A percentile compares a stretch with the other conserved stretches of the same genome.
Evolutionary conservation across 2,888 invertebrate genomes (phyloP).

Genomic region (Phaedon cochleariae): DNA sequence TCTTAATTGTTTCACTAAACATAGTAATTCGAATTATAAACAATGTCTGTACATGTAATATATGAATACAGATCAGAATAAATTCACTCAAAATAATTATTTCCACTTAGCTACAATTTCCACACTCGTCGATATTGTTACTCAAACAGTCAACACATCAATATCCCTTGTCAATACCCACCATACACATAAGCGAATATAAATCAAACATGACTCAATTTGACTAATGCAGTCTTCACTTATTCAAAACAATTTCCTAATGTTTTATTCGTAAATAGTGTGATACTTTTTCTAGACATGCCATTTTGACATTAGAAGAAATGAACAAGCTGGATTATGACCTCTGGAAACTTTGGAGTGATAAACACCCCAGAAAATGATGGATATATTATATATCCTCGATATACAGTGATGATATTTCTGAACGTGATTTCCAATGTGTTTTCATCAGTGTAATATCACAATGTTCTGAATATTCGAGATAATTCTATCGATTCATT

Average conservation of each 20-base stretch:
- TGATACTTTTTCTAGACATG: slow-evolving; percentile 10
- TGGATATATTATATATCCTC: too few species aligned
- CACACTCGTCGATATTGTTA: not conserved
- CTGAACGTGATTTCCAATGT: too few species aligned
- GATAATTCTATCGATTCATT: too few species aligned
- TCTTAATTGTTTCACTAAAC: too few species aligned
- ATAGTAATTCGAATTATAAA: too few species aligned
- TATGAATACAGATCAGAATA: not conserved
- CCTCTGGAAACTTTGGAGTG: not conserved
- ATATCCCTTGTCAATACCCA: slow-evolving; percentile 5
- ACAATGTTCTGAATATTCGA: too few species aligned
- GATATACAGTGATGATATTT: too few species aligned
- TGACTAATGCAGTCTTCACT: slow-evolving; percentile 29
- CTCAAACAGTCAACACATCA: not conserved
- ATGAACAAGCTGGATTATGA: not conserved
- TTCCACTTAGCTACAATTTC: not conserved
- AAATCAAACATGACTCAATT: slow-evolving; percentile 28
- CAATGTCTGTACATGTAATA: too few species aligned
- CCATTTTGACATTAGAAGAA: slow-evolving; percentile 12
- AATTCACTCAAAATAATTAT: not conserved
- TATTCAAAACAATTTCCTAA: slow-evolving; percentile 19
- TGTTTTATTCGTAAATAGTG: slow-evolving; percentile 13
- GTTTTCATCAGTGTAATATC: too few species aligned
- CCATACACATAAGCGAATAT: not conserved
- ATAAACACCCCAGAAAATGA: too few species aligned